A percentile compares a stretch with the other conserved stretches of the same genome.
These are phyloP conservation scores for Protomyctophum bolini DNA, from an alignment of 2,113 vertebrate genomes.

Conservation along the genomic window DNA sequence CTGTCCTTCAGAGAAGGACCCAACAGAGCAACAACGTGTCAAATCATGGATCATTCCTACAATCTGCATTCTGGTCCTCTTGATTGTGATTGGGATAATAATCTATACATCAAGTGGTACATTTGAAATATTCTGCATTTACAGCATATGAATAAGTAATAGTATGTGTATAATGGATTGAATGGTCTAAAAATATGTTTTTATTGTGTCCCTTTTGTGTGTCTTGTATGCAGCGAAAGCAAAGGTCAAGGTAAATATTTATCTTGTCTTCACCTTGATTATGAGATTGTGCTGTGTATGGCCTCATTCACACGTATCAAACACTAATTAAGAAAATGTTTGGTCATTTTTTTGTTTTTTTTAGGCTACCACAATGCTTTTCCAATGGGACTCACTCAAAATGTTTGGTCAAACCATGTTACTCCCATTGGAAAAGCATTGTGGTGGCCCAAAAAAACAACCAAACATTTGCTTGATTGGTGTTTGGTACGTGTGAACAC, in stretches of 20 bases:
- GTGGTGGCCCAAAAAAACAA: too few relatives aligned
- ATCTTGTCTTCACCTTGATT: neutral
- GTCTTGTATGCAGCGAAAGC: neutral
- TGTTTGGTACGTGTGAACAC: neutral
- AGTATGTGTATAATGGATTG: neutral
- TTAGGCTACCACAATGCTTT: too few relatives aligned
- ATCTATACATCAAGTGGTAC: slow-evolving; percentile 5
- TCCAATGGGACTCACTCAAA: too few relatives aligned
- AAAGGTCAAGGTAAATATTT: slow-evolving; percentile 30
- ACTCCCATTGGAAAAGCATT: too few relatives aligned
- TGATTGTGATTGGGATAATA: fast-evolving
- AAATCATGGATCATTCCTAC: fast-evolving
- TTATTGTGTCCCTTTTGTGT: neutral
- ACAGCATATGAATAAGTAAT: neutral
- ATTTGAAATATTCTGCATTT: neutral
- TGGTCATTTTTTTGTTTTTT: too few relatives aligned
- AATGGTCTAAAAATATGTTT: slow-evolving; percentile 6
- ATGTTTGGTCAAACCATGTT: too few relatives aligned
- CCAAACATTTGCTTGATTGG: neutral
- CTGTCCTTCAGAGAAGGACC: neutral
- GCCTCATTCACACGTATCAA: neutral
- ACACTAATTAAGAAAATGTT: neutral
- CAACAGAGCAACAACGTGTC: fast-evolving
- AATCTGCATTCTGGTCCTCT: fast-evolving
- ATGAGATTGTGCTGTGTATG: neutral